Evolutionary conservation across 1,140 invertebrate species (phyloP).

Genomic region (Colletes gigas): DNA sequence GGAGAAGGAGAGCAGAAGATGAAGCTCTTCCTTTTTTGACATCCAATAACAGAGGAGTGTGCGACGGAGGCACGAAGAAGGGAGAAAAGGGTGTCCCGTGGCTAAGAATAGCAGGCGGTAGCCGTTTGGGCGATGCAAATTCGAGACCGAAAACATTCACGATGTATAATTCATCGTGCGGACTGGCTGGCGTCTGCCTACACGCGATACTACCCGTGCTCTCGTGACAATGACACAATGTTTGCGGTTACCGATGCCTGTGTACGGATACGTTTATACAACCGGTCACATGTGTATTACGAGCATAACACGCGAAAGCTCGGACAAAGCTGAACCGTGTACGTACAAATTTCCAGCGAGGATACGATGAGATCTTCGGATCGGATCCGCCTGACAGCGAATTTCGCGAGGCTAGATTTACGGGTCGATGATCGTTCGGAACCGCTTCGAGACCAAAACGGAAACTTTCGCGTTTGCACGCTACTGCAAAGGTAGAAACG

Average conservation of each 20-base stretch:
- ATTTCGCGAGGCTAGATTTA: neutral
- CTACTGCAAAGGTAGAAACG: too few relatives aligned
- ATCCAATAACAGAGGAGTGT: conserved; percentile 34
- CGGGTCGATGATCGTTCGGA: too few relatives aligned
- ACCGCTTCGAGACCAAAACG: too few relatives aligned
- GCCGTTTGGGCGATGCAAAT: conserved; percentile 68
- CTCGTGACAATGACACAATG: conserved; percentile 68
- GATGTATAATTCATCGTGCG: conserved; percentile 70
- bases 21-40: conserved; percentile 35
- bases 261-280: conserved; percentile 33
- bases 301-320: conserved; percentile 14
- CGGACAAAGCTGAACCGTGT: neutral
- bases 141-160: conserved; percentile 65
- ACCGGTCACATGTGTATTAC: conserved; percentile 19
- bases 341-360: conserved; percentile 5
- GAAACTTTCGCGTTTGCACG: too few relatives aligned
- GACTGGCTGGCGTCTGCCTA: conserved; percentile 60
- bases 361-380: neutral
- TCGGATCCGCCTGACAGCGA: neutral
- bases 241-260: conserved; percentile 59
- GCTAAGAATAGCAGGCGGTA: conserved; percentile 65
- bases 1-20: conserved; percentile 12
- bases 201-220: conserved; percentile 62
- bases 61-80: conserved; percentile 3
- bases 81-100: conserved; percentile 34